A percentile compares a stretch with the other conserved stretches of the same genome.
phyloP scores from a whole-genome alignment of 2,113 vertebrate genomes.

The Passerina amoena region DNA sequence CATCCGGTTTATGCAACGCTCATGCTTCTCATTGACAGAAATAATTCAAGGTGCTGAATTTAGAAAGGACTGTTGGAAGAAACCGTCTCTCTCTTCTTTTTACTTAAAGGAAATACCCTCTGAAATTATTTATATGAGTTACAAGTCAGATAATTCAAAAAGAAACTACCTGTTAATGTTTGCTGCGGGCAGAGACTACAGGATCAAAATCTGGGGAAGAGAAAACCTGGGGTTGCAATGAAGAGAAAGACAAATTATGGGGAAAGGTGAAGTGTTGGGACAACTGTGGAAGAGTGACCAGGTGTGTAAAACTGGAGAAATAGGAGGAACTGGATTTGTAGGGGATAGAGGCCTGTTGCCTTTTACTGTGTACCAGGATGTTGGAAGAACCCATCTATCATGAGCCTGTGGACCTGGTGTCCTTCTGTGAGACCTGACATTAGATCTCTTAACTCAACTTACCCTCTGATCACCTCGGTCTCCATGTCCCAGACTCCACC shows the following conservation, averaged over 20 bases:
- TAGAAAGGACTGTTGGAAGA: neutral
- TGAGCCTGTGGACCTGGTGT: neutral
- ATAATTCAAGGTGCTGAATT: neutral
- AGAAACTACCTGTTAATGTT: neutral
- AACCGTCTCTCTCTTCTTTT: neutral
- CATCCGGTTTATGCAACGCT: fast-evolving
- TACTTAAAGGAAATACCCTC: neutral
- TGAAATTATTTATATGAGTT: neutral
- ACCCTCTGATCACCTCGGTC: neutral
- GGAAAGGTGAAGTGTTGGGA: neutral
- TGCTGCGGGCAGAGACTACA: neutral
- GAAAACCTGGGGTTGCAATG: neutral
- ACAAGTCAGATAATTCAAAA: neutral
- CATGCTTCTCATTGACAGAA: neutral
- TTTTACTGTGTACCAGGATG: neutral
- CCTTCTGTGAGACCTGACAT: neutral
- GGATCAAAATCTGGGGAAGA: neutral
- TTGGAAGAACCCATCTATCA: neutral
- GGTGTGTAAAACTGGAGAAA: neutral
- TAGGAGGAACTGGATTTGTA: neutral
- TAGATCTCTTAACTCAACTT: neutral
- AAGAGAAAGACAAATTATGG: neutral
- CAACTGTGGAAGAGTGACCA: neutral
- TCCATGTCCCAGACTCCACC: neutral
- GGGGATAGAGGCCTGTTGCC: neutral